Evolutionary conservation across 2,888 invertebrate genomes (phyloP).

Genomic region (Agriopis leucophaearia): DNA sequence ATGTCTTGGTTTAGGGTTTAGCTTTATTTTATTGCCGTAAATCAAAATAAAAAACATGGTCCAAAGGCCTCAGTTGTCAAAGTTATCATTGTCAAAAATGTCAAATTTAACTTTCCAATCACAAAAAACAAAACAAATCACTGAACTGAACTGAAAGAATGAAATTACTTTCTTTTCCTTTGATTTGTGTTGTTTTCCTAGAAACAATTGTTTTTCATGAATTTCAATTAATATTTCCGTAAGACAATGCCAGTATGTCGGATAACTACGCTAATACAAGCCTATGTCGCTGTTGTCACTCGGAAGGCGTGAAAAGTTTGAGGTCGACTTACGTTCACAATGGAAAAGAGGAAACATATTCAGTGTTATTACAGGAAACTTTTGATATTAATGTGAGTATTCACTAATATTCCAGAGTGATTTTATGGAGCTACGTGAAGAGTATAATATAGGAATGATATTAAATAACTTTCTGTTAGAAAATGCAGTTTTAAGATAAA

Average conservation of each 20-base stretch:
- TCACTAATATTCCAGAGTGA: neutral
- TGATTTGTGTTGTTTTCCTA: neutral
- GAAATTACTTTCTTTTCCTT: neutral
- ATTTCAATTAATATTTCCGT: neutral
- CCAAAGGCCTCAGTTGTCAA: no score
- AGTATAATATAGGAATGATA: neutral
- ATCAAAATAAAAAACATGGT: no score
- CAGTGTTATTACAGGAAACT: conserved; percentile 61
- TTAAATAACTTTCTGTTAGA: neutral
- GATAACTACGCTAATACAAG: conserved; percentile 56
- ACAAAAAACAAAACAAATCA: no score
- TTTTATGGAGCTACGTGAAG: neutral
- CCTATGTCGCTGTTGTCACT: conserved; percentile 75
- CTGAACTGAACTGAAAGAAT: no score
- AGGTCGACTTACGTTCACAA: conserved; percentile 48
- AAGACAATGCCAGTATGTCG: conserved; percentile 50
- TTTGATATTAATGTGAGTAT: conserved; percentile 68
- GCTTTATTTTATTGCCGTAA: no score
- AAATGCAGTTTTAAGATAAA: neutral
- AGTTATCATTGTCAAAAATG: no score
- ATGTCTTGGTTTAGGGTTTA: no score
- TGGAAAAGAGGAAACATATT: conserved; percentile 60
- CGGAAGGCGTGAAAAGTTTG: conserved; percentile 65
- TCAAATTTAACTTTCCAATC: no score
- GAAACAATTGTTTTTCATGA: neutral